Percentiles rank a stretch among this genome's conserved stretches.
phyloP scores from a whole-genome alignment of 2,113 vertebrate genomes.

The Merops nubicus region DNA sequence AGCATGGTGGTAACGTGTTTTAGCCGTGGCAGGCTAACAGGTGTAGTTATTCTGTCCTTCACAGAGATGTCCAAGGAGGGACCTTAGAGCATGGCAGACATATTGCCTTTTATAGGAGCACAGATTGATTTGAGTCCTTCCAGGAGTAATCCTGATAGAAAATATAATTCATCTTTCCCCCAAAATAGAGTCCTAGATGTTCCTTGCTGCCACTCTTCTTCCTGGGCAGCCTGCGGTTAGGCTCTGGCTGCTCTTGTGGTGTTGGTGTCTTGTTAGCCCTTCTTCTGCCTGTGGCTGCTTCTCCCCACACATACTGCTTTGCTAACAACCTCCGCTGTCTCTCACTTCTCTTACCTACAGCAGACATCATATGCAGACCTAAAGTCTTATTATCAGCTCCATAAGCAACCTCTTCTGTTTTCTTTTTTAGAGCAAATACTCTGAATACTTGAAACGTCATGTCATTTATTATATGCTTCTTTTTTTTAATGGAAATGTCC shows the following conservation, averaged over 20 bases:
- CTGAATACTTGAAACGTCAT: background rate
- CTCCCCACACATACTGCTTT: background rate
- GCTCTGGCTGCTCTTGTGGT: background rate
- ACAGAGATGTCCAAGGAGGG: background rate
- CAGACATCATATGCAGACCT: background rate
- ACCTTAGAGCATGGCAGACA: background rate
- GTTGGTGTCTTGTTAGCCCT: background rate
- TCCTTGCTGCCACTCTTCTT: background rate
- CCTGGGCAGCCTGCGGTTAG: background rate
- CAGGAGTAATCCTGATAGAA: background rate
- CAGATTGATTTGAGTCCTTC: background rate
- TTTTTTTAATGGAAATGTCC: background rate
- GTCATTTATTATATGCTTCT: background rate
- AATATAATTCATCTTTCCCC: background rate
- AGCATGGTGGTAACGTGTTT: background rate
- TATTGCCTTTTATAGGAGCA: background rate
- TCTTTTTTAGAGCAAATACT: background rate
- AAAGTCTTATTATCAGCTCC: background rate
- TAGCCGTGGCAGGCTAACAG: background rate
- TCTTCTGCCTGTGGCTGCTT: background rate
- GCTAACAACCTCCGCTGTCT: background rate
- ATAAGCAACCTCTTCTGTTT: background rate
- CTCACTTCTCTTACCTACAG: background rate
- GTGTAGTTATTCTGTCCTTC: background rate
- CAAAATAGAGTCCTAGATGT: background rate